Base-by-base conservation (phyloP, 2,888 invertebrate genomes). In the Chaetogeoica ovagalla region DNA sequence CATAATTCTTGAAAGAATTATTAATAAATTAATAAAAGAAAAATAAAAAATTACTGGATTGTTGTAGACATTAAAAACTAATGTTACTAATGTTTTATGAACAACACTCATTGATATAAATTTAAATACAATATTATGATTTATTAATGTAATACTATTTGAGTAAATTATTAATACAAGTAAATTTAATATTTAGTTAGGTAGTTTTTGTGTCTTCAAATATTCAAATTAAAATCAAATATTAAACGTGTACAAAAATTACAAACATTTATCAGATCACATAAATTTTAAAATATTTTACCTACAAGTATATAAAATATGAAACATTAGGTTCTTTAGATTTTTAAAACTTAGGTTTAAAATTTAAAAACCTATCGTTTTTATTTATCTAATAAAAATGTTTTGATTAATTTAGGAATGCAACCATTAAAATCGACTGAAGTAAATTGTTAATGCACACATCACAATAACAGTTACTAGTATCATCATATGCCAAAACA, bases 391-490 rank as follows among this genome's bases (percentile, higher is more conserved):
- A 30, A 30, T 30, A 30, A 1, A n/a, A 30, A 30, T 30, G 1
- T 30, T 30, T 30, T 30, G 1, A 63, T 73, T 76, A 23, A 62
- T 71, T 79, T 71, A 79, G 79, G 71, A 4, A 79, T 79, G 79
- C 79, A 79, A 57, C 79, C 79, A 19, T 63, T 79, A 43, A 79
- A 79, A 63, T 71, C 70, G 62, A 79, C 70, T 71, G 79, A 79
- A 55, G 79, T 79, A 63, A 79, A 79, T 63, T 79, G 79, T 79
- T 79, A 79, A 71, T 63, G 55, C 52, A 63, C 19, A 43, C 70
- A 71, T 63, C 63, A 71, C 52, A 68, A 52, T 52, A 70, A 17
- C 69, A 70, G 8, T 21, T 77, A 30, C 37, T 77, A n/a, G n/a
- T n/a, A 37, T 70, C 55, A 77, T 62, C 23, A 70, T 69, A 70